Base-by-base conservation (phyloP, 2,888 invertebrate genomes). In the Agrochola circellaris region DNA sequence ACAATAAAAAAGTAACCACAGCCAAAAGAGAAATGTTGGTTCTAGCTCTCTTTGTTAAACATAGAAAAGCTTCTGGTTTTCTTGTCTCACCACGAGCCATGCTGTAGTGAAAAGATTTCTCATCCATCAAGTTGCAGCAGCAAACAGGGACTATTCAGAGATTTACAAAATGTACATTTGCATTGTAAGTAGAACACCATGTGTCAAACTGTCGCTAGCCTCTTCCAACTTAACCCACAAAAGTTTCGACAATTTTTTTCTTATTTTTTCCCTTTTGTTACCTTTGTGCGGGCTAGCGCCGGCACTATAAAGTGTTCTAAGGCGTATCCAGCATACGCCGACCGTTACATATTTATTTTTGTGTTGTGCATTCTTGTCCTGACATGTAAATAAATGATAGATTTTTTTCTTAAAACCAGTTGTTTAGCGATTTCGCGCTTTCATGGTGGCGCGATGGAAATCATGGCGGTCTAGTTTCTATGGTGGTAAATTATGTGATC, bases 291-390 rank as follows among this genome's bases (percentile, higher is more conserved):
- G 90, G 91, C 95, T 95, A 96, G 96, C 96, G 96, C 96, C 96
- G 96, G 95, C 94, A 94, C 94, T 92, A 90, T 95, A 95, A 94
- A 95, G 94, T 95, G 94, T 95, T 95, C 94, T 92, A 93, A 94
- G 95, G 94, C 95, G 94, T 94, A 95, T 92, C 95, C 91, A 90
- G 92, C 93, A 94, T 95, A 94, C 93, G 94, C 93, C 94, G 93
- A 93, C 94, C 92, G 94, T 94, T 95, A 96, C 94, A 96, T 96
- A 96, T 96, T 96, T 96, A 96, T 96, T 96, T 96, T 95, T 94
- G 95, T 95, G 94, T 95, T 95, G 89, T 93, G 92, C 95, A 95
- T 96, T 96, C 95, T 93, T 93, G 93, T 93, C 93, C 92, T 96
- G 96, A 95, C 96, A 94, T 90, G 90, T 95, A 95, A 95, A 95